Evolutionary conservation across 2,113 vertebrate species (phyloP), one percentile per base, ranked within the genome.

Genomic region (Potamarius usumacintae): DNA sequence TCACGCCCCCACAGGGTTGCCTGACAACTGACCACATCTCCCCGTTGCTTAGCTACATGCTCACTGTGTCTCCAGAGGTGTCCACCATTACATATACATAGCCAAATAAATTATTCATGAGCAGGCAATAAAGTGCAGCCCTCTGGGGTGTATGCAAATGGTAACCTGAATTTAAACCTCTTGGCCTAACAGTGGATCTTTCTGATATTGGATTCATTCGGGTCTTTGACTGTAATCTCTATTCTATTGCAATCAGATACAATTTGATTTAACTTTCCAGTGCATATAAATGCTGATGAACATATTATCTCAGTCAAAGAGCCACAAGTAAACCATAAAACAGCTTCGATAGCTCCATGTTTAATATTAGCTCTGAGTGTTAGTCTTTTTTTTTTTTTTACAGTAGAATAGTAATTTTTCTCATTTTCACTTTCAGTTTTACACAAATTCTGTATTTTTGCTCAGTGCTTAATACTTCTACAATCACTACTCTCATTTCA

Each of bases 1-100:
- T 85, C 89, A 91, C 92, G 74, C 92, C 93, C 93, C 92, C 92
- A 92, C 91, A 89, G 92, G 90, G 88, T 89, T 93, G 92, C 92
- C 91, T 92, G 90, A 94, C 93, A 92, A 93, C 92, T 94, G 94
- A 94, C 94, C 94, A 88, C 92, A 91, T 91, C 91, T 91, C 88
- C 82, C 89, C 86, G 94, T 96, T 96, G 95, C 95, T 95, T 94
- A 94, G 95, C 91, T 94, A 94, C 94, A 91, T 93, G 91, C 92
- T 79, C 90, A 93, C 92, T 92, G 91, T 89, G 87, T 91, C 94
- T 94, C 92, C 86, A 84, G 90, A 92, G 93, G 93, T 90, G 91
- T 87, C 93, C 82, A 91, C 91, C 91, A 90, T 91, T 93, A 91
- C 92, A 94, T 94, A 93, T 91, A 93, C 93, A 93, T 91, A 92